Conservation (phyloP, 2,888 invertebrate species). For the Hetaerina titia region DNA sequence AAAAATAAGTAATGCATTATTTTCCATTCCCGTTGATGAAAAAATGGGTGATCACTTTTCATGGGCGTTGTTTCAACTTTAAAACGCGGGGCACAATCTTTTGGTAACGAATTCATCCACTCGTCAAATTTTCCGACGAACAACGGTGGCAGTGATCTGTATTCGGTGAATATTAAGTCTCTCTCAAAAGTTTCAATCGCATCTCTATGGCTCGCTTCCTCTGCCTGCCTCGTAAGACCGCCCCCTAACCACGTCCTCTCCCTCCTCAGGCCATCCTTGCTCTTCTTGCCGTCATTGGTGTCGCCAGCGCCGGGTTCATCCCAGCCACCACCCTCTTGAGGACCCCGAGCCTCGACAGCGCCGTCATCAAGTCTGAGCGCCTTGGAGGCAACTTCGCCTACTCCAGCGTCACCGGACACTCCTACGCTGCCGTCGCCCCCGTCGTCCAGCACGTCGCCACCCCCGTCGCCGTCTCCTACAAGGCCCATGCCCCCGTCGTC, state of each 20-base stretch:
- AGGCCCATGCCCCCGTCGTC: slow-evolving; percentile 69
- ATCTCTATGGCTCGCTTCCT: too few relatives aligned
- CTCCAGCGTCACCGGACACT: slow-evolving; percentile 74
- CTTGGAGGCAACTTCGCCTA: slow-evolving; percentile 76
- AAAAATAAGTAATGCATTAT: too few relatives aligned
- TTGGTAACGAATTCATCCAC: too few relatives aligned
- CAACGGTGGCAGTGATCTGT: too few relatives aligned
- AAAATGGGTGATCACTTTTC: too few relatives aligned
- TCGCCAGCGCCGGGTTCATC: slow-evolving; percentile 62
- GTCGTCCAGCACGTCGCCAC: slow-evolving; percentile 73
- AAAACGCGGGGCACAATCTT: too few relatives aligned
- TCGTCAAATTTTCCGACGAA: too few relatives aligned
- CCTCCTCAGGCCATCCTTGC: slow-evolving; percentile 49
- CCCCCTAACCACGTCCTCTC: neutral
- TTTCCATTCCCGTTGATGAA: too few relatives aligned
- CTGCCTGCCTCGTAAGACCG: too few relatives aligned
- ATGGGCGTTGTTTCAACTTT: too few relatives aligned
- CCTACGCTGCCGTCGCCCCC: slow-evolving; percentile 74
- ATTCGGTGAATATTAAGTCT: too few relatives aligned
- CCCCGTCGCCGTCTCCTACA: slow-evolving; percentile 74
- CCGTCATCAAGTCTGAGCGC: slow-evolving; percentile 75
- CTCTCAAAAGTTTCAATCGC: too few relatives aligned
- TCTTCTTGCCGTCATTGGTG: slow-evolving; percentile 62
- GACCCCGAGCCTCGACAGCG: slow-evolving; percentile 74
- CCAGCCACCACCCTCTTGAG: slow-evolving; percentile 72